Conservation (phyloP, 1,140 invertebrate genomes). For the Notospermus geniculatus region DNA sequence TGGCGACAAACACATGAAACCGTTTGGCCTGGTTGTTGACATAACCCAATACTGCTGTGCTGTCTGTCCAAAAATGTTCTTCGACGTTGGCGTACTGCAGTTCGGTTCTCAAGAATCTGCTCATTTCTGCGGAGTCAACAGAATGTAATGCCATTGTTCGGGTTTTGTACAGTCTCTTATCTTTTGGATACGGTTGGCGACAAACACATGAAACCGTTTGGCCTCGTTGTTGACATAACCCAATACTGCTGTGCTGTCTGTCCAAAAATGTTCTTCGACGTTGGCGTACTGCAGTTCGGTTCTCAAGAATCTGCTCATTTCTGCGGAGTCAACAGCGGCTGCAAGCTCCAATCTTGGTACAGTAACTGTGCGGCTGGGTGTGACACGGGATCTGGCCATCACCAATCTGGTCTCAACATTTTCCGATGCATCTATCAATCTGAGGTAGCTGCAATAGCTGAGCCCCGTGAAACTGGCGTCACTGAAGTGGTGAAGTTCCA, state of each 20-base stretch:
- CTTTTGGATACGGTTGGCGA: slow-evolving; percentile 23
- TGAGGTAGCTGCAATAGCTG: slow-evolving; percentile 29
- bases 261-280: slow-evolving; percentile 23
- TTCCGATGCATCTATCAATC: slow-evolving; percentile 6
- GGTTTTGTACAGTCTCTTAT: slow-evolving; percentile 17
- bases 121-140: slow-evolving; percentile 23
- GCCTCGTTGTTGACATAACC: slow-evolving; percentile 25
- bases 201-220: slow-evolving; percentile 24
- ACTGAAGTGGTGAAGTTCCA: slow-evolving; percentile 30
- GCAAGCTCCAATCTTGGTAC: slow-evolving; percentile 27
- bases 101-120: slow-evolving; percentile 16
- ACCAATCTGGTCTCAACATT: slow-evolving; percentile 20
- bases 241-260: slow-evolving; percentile 17
- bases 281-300: slow-evolving; percentile 13
- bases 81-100: slow-evolving; percentile 9
- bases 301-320: slow-evolving; percentile 16
- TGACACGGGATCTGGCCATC: slow-evolving; percentile 26
- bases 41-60: slow-evolving; percentile 15
- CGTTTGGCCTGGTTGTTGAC: slow-evolving; percentile 21
- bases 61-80: slow-evolving; percentile 27
- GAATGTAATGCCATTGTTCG: slow-evolving; percentile 26
- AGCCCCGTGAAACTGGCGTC: slow-evolving; percentile 27
- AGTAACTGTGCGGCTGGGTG: slow-evolving; percentile 22
- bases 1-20: slow-evolving; percentile 27
- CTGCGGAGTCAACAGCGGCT: slow-evolving; percentile 25